Percentiles rank a stretch among this genome's conserved stretches.
These are phyloP conservation scores for Leucozona laternaria DNA, from an alignment of 2,888 invertebrate genomes.

Conservation along the genomic window DNA sequence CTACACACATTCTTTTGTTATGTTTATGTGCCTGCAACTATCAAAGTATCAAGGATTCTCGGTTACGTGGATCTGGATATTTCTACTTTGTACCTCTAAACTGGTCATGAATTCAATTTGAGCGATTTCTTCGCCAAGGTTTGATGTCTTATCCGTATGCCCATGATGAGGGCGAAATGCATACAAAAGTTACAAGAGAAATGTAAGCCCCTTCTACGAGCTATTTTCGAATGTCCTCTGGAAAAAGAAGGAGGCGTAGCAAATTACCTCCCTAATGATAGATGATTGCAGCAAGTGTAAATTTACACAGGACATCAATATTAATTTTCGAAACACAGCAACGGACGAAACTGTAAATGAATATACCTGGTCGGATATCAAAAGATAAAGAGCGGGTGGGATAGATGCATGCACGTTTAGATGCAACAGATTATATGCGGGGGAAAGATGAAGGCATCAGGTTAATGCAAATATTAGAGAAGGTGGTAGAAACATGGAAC, in stretches of 20 bases:
- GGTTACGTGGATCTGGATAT: neutral
- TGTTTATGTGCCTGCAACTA: neutral
- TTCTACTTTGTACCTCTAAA: neutral
- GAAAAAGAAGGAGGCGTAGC: conserved; percentile 7
- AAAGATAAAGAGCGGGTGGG: neutral
- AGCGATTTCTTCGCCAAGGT: conserved; percentile 30
- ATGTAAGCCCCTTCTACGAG: neutral
- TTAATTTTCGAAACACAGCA: conserved; percentile 60
- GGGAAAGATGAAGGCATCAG: neutral
- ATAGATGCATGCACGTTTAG: neutral
- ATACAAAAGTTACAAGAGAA: neutral
- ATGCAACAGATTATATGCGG: conserved; percentile 7
- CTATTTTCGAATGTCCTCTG: neutral
- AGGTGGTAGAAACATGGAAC: neutral
- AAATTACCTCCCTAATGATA: conserved; percentile 68
- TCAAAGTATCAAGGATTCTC: conserved; percentile 22
- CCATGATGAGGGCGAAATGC: neutral
- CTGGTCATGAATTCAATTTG: conserved; percentile 54
- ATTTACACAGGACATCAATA: conserved; percentile 73
- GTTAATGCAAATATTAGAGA: conserved; percentile 13
- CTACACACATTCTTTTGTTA: too few species aligned
- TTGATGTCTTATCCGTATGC: conserved; percentile 39
- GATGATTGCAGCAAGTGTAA: conserved; percentile 72
- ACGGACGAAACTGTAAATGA: conserved; percentile 31
- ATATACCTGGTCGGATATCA: conserved; percentile 6